phyloP scores from a whole-genome alignment of 2,113 vertebrate genomes.

The Pterocles gutturalis region DNA sequence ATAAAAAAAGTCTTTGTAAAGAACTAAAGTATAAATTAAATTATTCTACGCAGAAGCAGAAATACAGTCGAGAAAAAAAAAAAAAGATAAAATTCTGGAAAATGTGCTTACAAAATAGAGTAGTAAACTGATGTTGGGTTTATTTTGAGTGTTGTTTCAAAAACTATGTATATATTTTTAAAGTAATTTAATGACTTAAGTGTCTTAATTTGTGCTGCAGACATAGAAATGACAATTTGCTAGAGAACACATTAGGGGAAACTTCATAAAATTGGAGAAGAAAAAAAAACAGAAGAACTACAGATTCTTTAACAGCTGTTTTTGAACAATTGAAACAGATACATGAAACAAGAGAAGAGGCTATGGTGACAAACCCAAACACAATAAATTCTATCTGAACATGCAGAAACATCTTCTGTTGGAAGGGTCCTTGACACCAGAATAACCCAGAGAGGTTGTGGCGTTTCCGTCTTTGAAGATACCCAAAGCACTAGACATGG shows the following conservation, averaged over 20 bases:
- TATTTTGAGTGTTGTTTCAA: background rate
- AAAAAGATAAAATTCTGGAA: background rate
- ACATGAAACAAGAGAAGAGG: background rate
- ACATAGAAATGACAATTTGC: background rate
- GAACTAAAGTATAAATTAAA: background rate
- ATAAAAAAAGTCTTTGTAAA: background rate
- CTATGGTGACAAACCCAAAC: background rate
- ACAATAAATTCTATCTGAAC: background rate
- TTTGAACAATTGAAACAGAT: background rate
- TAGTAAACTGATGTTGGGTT: background rate
- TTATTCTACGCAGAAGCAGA: background rate
- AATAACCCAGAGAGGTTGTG: background rate
- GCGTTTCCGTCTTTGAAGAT: background rate
- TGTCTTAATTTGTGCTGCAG: background rate
- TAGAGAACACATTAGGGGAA: background rate
- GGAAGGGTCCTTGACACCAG: background rate
- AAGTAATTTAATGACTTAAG: background rate
- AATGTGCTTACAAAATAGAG: background rate
- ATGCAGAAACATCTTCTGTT: background rate
- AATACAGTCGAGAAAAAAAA: background rate
- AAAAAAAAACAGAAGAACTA: background rate
- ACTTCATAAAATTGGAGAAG: background rate
- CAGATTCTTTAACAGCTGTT: background rate
- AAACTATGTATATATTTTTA: background rate
- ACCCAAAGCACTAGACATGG: background rate